Percentiles rank a stretch among this genome's conserved stretches.
Evolutionary conservation across 2,888 invertebrate genomes (phyloP).

Genomic region (Gisinianus flammeolus): DNA sequence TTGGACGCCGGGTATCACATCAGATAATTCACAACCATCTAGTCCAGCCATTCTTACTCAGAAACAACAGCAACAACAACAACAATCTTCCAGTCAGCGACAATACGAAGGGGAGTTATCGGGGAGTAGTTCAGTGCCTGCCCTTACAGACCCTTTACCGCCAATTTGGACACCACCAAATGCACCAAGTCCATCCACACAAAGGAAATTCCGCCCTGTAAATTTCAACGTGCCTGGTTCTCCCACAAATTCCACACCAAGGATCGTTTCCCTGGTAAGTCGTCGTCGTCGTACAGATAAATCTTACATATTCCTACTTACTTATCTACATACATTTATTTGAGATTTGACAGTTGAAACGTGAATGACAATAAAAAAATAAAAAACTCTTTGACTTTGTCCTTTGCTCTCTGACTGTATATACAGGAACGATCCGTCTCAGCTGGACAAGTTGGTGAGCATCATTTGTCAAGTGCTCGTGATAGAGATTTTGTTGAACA

Average conservation of each 20-base stretch:
- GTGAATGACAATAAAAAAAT: too few relatives aligned
- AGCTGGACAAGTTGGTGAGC: constrained; percentile 29
- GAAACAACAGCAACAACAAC: not conserved
- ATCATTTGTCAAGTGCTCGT: constrained; percentile 8
- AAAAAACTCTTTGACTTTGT: not conserved
- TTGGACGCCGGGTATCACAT: constrained; percentile 69
- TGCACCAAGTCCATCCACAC: constrained; percentile 74
- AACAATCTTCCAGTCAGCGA: not conserved
- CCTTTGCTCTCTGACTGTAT: not conserved
- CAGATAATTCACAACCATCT: constrained; percentile 49
- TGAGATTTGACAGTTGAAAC: too few relatives aligned
- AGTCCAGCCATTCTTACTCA: constrained; percentile 39
- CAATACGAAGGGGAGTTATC: constrained; percentile 33
- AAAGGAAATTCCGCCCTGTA: constrained; percentile 81
- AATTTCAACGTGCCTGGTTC: constrained; percentile 74
- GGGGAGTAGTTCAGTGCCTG: constrained; percentile 45
- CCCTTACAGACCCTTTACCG: constrained; percentile 62
- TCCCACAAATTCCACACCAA: constrained; percentile 64
- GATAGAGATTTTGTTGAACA: constrained; percentile 2
- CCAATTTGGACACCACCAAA: constrained; percentile 81
- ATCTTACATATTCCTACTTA: not conserved
- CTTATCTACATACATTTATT: not conserved
- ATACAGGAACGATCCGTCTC: constrained; percentile 32
- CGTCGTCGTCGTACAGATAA: not conserved
- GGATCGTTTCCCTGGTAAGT: constrained; percentile 51